Percentiles rank a stretch among this genome's conserved stretches.
Conservation (phyloP, 2,797 vertebrate species). For the Mergus octosetaceus region DNA sequence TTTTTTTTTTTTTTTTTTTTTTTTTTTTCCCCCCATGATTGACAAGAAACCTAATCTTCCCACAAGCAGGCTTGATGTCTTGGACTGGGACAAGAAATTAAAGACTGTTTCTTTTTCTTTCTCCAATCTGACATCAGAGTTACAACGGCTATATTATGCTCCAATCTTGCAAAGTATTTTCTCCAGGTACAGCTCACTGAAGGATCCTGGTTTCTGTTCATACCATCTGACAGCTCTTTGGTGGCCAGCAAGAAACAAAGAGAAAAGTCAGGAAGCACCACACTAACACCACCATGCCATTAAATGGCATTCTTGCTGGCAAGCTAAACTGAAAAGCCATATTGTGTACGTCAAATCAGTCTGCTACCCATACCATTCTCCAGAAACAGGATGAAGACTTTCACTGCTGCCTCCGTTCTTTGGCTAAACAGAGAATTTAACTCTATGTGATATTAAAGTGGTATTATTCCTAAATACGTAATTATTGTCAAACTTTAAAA, state of each 20-base stretch:
- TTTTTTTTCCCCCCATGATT: neutral
- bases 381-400: neutral
- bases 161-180: neutral
- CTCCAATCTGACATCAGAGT: neutral
- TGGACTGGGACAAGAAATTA: neutral
- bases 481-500: neutral
- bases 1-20: neutral
- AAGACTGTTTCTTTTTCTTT: neutral
- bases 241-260: neutral
- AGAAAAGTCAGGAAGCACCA: neutral
- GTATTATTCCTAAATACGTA: accelerated
- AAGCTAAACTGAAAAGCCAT: neutral
- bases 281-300: neutral
- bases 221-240: neutral
- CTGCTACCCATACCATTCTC: neutral
- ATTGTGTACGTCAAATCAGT: neutral
- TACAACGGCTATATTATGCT: neutral
- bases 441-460: neutral
- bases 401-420: neutral
- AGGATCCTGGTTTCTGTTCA: neutral
- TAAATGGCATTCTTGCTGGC: neutral
- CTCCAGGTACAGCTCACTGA: neutral
- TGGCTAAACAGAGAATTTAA: neutral
- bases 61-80: neutral
- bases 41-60: neutral